These are phyloP conservation scores for Orientallactaga sibirica DNA, from an alignment of 2,797 vertebrate genomes.

Conservation along the genomic window DNA sequence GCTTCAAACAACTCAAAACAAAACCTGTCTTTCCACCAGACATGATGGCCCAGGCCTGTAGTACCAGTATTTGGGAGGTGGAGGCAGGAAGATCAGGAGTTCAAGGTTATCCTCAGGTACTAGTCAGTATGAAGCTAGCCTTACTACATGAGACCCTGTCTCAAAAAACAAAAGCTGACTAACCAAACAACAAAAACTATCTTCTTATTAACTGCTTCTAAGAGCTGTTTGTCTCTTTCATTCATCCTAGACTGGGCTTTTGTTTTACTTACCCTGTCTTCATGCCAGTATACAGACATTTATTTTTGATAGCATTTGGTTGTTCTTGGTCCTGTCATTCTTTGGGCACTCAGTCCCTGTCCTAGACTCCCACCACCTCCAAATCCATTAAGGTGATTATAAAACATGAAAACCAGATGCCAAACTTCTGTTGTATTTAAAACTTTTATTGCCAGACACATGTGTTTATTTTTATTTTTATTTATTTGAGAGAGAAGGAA, in stretches of 20 bases:
- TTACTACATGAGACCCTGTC: no score
- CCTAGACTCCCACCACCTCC: not conserved
- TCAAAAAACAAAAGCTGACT: no score
- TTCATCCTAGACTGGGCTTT: not conserved
- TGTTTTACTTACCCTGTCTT: not conserved
- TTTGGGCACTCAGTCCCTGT: not conserved
- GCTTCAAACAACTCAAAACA: no score
- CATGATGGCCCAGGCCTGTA: no score
- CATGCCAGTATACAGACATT: no score
- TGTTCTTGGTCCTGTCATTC: not conserved
- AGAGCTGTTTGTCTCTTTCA: not conserved
- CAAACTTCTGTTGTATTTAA: not conserved
- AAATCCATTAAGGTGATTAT: not conserved
- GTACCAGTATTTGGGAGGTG: no score
- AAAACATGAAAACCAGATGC: not conserved
- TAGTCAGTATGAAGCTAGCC: no score
- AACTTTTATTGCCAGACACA: constrained; percentile 22
- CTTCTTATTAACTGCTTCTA: no score
- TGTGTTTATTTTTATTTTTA: not conserved
- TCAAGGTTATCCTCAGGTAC: no score
- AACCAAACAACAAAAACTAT: no score
- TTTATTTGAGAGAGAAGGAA: not conserved
- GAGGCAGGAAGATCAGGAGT: no score
- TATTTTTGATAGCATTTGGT: not conserved
- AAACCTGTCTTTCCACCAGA: no score